Evolutionary conservation across 2,797 vertebrate species (phyloP), one percentile per base, ranked within the genome.

Genomic region (Pseudopleuronectes americanus): DNA sequence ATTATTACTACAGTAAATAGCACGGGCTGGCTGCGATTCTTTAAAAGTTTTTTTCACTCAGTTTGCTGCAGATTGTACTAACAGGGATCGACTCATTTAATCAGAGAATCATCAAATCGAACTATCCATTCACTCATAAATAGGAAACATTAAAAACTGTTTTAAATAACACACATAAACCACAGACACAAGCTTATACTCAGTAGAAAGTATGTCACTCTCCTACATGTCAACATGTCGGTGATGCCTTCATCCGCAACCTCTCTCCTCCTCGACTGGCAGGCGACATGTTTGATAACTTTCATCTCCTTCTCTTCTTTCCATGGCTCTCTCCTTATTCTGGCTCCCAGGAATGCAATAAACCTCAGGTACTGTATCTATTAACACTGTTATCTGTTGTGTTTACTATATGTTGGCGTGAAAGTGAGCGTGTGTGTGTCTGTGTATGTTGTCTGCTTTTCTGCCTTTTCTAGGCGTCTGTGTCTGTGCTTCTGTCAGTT

Each of bases 321-420:
- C 83, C 94, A 95, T 92, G 93, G 94, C 96, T 95, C 57, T 43
- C 93, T 94, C 95, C 95, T 95, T 95, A 96, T 14, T 21, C 93
- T 93, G 96, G 95, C 96, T 95, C 92, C 90, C 95, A 97, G 97
- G 96, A 97, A 96, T 96, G 96, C 96, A 94, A 95, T 97, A 98
- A 99, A 96, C 90, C 95, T 89, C 96, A 99, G 97, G 96, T 98
- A 99, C 95, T 48, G 95, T 98, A 96, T 95, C 91, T 85, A 56
- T 93, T 95, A 87, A 80, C 88, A 94, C 78, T 86, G 85, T 93
- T 94, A 77, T 83, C 79, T 95, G 84, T 95, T 53, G 55, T 90
- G 57, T 87, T 47, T 26, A 24, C 52, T 65, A 19, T 80, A 36
- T 85, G 41, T 67, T 14, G 5, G 4, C 17, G 43, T 45, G 43